phyloP scores from a whole-genome alignment of 1,140 invertebrate genomes.

The Telenomus remus region DNA sequence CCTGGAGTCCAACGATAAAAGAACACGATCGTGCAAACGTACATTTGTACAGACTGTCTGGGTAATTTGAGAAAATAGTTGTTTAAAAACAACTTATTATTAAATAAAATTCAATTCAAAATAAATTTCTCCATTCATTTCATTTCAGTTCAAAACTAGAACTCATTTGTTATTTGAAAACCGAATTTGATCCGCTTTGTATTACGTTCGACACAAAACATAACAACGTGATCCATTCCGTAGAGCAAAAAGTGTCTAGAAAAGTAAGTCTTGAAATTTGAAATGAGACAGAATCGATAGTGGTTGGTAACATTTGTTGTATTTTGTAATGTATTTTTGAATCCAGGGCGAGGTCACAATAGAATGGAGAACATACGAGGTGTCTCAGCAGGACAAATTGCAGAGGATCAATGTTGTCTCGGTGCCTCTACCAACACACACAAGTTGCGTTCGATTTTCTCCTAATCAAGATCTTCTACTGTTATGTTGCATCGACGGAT shows the following conservation, averaged over 20 bases:
- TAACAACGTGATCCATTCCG: conserved; percentile 81
- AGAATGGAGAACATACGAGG: conserved; percentile 83
- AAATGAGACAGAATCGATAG: not conserved
- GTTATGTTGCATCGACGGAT: conserved; percentile 85
- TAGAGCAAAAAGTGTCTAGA: conserved; percentile 85
- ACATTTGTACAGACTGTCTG: conserved; percentile 80
- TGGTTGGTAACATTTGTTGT: not conserved
- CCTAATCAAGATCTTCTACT: conserved; percentile 83
- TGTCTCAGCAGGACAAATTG: conserved; percentile 80
- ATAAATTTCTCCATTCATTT: not conserved
- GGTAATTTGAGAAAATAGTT: conserved; percentile 62
- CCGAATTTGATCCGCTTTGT: conserved; percentile 83
- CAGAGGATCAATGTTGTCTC: conserved; percentile 82
- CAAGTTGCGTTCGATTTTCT: conserved; percentile 81
- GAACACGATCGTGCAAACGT: conserved; percentile 88
- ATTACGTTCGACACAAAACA: conserved; percentile 81
- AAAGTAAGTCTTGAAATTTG: conserved; percentile 72
- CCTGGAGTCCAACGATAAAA: conserved; percentile 86
- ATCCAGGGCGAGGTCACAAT: conserved; percentile 83
- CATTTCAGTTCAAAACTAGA: conserved; percentile 77
- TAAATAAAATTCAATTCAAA: too few species aligned
- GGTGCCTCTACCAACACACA: conserved; percentile 83
- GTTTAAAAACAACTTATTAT: not conserved
- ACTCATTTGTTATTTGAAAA: conserved; percentile 79
- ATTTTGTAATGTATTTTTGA: not conserved